A percentile compares a stretch with the other conserved stretches of the same genome.
Conservation (phyloP, 1,140 invertebrate genomes). For the Drosophila pectinifera region DNA sequence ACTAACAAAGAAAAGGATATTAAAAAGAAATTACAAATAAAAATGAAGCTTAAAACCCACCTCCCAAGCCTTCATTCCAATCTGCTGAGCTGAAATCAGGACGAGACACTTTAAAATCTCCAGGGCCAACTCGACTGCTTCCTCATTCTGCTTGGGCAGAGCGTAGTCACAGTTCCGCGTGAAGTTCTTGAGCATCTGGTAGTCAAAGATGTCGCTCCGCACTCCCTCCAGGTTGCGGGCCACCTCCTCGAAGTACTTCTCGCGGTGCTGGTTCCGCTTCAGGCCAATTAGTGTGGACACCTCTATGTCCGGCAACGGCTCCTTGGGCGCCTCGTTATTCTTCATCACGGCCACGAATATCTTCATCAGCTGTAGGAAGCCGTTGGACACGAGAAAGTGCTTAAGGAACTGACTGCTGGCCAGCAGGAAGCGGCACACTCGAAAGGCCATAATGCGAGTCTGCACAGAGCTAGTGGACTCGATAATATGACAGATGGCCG, state of each 20-base stretch:
- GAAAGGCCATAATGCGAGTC: slow-evolving; percentile 80
- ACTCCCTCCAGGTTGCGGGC: slow-evolving; percentile 80
- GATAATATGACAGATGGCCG: slow-evolving; percentile 78
- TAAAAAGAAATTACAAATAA: background rate
- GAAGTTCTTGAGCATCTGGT: slow-evolving; percentile 75
- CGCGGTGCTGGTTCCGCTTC: slow-evolving; percentile 77
- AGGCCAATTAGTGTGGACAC: slow-evolving; percentile 62
- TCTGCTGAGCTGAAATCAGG: slow-evolving; percentile 68
- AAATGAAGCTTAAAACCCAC: slow-evolving; percentile 17
- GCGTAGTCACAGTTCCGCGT: slow-evolving; percentile 63
- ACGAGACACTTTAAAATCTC: slow-evolving; percentile 82
- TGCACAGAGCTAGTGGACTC: slow-evolving; percentile 75
- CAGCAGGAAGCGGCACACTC: slow-evolving; percentile 75
- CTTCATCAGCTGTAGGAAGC: slow-evolving; percentile 72
- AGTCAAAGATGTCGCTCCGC: slow-evolving; percentile 80
- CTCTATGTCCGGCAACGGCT: slow-evolving; percentile 52
- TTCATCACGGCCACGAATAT: slow-evolving; percentile 78
- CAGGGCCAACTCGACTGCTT: slow-evolving; percentile 62
- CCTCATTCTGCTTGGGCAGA: slow-evolving; percentile 68
- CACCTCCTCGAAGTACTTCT: slow-evolving; percentile 84
- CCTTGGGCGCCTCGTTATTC: slow-evolving; percentile 60
- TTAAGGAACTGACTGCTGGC: slow-evolving; percentile 69
- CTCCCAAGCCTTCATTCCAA: slow-evolving; percentile 68
- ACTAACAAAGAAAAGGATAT: slow-evolving; percentile 20
- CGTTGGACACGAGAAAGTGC: slow-evolving; percentile 67